Evolutionary conservation across 1,140 invertebrate species (phyloP), one percentile per base, ranked within the genome.

Genomic region (Leptestheria dahalacensis): DNA sequence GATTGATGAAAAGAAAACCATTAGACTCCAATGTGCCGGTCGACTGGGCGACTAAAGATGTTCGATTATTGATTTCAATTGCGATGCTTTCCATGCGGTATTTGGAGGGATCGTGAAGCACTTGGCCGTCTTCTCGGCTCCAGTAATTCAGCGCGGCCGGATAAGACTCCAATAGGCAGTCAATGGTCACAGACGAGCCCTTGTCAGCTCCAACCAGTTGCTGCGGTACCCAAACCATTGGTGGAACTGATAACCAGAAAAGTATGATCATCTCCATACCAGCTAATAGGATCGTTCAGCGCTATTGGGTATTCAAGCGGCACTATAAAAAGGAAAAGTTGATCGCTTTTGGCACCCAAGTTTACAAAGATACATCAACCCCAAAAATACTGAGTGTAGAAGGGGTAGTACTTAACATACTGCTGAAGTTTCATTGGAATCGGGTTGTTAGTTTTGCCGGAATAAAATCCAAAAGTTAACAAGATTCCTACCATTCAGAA

Each of bases 91-190:
- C 71, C 4, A 75, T 72, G 61, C 82, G 82, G 70, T 90, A 91
- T 71, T 91, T 91, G 20, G 72, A 68, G 26, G 82, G 86, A 65
- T 90, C 86, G 65, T 89, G 86, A 53, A 92, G 89, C 86, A 91
- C 91, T 66, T 85, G 79, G 2, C 85, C 85, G 64, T 88, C 85
- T 64, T 89, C 86, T 54, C 84, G 73, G 0, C 86, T 88, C 91
- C 91, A 94, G 69, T 91, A 92, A 73, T 92, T 92, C 23, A 92
- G 77, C 9, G 89, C 91, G 3, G 83, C 87, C 3, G 91, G 90
- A 74, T 91, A 86, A 9, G 89, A 88, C 72, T 93, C 90, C 1
- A 88, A 88, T 68, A 85, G 83, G 71, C 90, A 93, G 71, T 91
- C 88, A 49, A 94, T 71, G 1, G 84, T 88, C 9, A 91, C 85